A percentile compares a stretch with the other conserved stretches of the same genome.
These are phyloP conservation scores for Morpho deidamia DNA, from an alignment of 2,888 invertebrate species.

Conservation along the genomic window DNA sequence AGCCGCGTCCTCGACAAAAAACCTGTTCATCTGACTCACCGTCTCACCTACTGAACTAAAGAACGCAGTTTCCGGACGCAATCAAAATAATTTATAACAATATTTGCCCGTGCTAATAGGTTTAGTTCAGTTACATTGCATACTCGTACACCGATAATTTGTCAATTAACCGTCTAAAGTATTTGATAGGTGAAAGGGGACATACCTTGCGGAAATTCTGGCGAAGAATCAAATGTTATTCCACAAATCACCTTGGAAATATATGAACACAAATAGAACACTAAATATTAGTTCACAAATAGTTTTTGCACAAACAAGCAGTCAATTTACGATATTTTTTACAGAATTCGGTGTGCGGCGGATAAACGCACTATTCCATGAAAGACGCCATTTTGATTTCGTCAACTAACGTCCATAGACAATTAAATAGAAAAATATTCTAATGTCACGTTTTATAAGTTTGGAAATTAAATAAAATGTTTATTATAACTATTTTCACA, in stretches of 20 bases:
- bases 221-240: slow-evolving; percentile 38
- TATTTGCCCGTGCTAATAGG: background rate
- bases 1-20: slow-evolving; percentile 46
- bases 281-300: slow-evolving; percentile 50
- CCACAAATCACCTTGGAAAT: slow-evolving; percentile 32
- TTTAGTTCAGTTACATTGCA: background rate
- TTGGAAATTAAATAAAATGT: slow-evolving; percentile 1
- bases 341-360: slow-evolving; percentile 58
- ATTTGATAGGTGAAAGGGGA: slow-evolving; percentile 72
- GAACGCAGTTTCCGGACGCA: slow-evolving; percentile 49
- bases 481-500: background rate
- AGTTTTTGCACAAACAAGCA: slow-evolving; percentile 31
- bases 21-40: slow-evolving; percentile 61
- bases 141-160: slow-evolving; percentile 31
- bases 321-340: slow-evolving; percentile 45
- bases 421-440: slow-evolving; percentile 34
- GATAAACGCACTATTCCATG: slow-evolving; percentile 65
- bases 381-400: slow-evolving; percentile 78
- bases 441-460: slow-evolving; percentile 10
- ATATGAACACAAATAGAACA: slow-evolving; percentile 44
- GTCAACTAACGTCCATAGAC: slow-evolving; percentile 69
- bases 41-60: slow-evolving; percentile 66
- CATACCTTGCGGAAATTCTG: slow-evolving; percentile 62
- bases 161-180: slow-evolving; percentile 45
- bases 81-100: slow-evolving; percentile 24